Percentiles rank a stretch among this genome's conserved stretches.
These are phyloP conservation scores for Heliothis virescens DNA, from an alignment of 1,140 invertebrate species.

Conservation along the genomic window DNA sequence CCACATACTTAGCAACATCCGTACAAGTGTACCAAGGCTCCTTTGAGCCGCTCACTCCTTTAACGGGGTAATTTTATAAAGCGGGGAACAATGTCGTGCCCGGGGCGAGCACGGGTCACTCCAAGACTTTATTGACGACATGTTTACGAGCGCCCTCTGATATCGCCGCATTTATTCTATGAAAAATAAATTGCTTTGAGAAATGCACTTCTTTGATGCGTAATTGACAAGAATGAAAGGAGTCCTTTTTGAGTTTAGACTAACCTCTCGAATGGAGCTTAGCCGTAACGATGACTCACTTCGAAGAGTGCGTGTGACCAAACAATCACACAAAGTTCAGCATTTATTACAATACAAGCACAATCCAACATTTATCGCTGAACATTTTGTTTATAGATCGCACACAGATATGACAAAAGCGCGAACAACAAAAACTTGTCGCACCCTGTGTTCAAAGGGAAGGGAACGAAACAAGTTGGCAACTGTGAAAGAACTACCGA, in stretches of 20 bases:
- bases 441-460: slow-evolving; percentile 25
- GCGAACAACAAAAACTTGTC: slow-evolving; percentile 34
- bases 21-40: neutral
- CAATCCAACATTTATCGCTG: neutral
- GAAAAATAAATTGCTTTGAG: slow-evolving; percentile 52
- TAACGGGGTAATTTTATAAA: slow-evolving; percentile 69
- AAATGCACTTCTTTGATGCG: slow-evolving; percentile 25
- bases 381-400: slow-evolving; percentile 27
- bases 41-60: slow-evolving; percentile 56
- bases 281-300: neutral
- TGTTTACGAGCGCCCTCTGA: slow-evolving; percentile 62
- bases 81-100: slow-evolving; percentile 62
- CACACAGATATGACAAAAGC: slow-evolving; percentile 30
- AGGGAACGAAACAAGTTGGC: slow-evolving; percentile 35
- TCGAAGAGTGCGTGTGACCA: neutral
- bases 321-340: neutral
- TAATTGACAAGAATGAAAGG: neutral
- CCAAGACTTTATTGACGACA: slow-evolving; percentile 62
- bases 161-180: slow-evolving; percentile 57
- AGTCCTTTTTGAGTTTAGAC: neutral
- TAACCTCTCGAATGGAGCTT: neutral
- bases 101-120: slow-evolving; percentile 59
- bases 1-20: slow-evolving; percentile 19
- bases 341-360: neutral
- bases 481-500: slow-evolving; percentile 40